These are phyloP conservation scores for Pituophis catenifer DNA, from an alignment of 2,113 vertebrate genomes.

Conservation along the genomic window DNA sequence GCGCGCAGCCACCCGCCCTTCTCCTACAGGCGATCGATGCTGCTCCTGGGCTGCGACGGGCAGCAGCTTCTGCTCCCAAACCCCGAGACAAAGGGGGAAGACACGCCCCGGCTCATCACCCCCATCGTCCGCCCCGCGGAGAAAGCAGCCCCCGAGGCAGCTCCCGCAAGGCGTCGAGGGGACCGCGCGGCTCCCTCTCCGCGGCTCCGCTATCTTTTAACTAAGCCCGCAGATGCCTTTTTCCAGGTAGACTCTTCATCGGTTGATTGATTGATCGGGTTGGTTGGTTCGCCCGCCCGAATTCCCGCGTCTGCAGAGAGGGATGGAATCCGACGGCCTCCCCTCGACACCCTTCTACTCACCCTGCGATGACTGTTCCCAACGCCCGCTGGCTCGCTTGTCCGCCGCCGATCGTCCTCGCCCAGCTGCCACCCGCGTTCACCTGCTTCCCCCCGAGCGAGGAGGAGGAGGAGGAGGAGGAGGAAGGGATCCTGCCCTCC, in stretches of 20 bases:
- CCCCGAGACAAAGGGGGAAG: not conserved
- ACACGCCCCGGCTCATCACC: not conserved
- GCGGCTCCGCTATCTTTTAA: not conserved
- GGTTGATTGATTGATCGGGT: not conserved
- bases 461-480: not conserved
- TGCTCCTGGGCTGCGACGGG: not conserved
- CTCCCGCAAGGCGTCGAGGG: not conserved
- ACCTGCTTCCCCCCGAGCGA: slow-evolving; percentile 6
- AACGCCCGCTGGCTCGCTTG: no score
- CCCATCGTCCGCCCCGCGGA: not conserved
- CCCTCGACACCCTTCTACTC: no score
- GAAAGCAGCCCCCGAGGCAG: not conserved
- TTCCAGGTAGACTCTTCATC: not conserved
- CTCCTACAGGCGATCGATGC: not conserved
- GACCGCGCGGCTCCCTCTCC: no score
- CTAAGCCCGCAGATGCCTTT: not conserved
- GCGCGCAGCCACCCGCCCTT: not conserved
- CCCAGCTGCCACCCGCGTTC: not conserved
- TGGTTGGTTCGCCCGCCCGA: not conserved
- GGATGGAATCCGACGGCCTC: not conserved
- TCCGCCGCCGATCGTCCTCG: not conserved
- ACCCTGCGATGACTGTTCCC: not conserved
- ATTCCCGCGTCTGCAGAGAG: not conserved
- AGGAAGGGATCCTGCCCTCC: not conserved
- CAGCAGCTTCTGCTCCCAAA: not conserved